Conservation (phyloP, 2,113 vertebrate species). For the Lamprotornis superbus region DNA sequence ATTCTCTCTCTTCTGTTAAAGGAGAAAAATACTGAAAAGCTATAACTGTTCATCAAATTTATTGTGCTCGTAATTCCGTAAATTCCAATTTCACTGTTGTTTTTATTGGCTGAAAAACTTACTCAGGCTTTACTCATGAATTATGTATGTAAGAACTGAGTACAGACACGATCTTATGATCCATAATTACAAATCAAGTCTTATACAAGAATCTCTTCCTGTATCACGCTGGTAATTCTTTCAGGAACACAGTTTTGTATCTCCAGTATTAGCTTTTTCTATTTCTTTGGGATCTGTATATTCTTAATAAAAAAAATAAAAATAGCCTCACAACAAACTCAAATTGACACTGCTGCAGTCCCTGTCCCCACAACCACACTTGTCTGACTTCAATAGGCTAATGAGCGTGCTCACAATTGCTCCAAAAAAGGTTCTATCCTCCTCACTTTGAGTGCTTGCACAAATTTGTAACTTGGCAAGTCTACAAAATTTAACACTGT, state of each 20-base stretch:
- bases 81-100: not conserved
- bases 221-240: not conserved
- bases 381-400: not conserved
- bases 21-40: not conserved
- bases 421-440: not conserved
- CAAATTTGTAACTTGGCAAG: not conserved
- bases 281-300: not conserved
- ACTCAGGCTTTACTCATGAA: not conserved
- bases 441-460: rapidly evolving
- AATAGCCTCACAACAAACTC: not conserved
- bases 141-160: not conserved
- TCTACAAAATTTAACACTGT: not conserved
- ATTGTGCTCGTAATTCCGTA: not conserved
- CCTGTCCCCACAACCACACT: not conserved
- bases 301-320: not conserved
- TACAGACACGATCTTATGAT: not conserved
- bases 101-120: constrained; percentile 33
- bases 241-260: not conserved
- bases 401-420: not conserved
- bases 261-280: not conserved
- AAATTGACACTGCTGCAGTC: not conserved
- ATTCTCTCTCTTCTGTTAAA: not conserved
- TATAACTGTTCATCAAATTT: not conserved
- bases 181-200: constrained; percentile 52
- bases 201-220: constrained; percentile 25